Base-by-base conservation (phyloP, 2,113 vertebrate genomes). In the Scophthalmus maximus region DNA sequence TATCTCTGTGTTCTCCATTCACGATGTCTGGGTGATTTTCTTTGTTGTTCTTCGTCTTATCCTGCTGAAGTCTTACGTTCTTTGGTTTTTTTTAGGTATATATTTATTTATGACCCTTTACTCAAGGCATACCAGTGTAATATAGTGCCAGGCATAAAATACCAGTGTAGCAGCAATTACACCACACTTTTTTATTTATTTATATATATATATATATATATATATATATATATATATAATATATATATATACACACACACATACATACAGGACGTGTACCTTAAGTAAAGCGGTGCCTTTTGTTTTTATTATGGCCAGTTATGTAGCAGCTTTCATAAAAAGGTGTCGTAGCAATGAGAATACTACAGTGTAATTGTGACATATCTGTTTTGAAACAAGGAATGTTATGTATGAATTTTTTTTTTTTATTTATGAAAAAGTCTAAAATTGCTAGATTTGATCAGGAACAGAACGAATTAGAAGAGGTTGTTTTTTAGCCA, bases 241-340 rank as follows among this genome's bases (percentile, higher is more conserved):
- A n/a, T n/a, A n/a, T n/a, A n/a, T n/a, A n/a, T n/a, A n/a, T n/a
- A n/a, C n/a, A n/a, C n/a, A n/a, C n/a, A n/a, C n/a, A n/a, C n/a
- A n/a, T n/a, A n/a, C n/a, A n/a, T 4, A 17, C 44, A 53, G 6
- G 4, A 12, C n/a, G 59, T 46, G 42, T 17, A 32, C 25, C 11
- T 56, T 10, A 17, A 32, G 36, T 44, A 26, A 73, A 70, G 36
- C 38, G 55, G 30, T 32, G 5, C 25, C 18, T 0, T 49, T 55
- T 26, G 29, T 74, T 20, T n/a, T 62, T 34, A 1, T 22, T 49
- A 7, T 17, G 4, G 32, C 52, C 44, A 23, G 3, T 44, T 29
- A 68, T 74, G 71, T 76, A 85, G 84, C 73, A 82, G 72, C 42
- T 81, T 15, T 65, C 6, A 44, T 52, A 5, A 18, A 18, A 18